phyloP scores from a whole-genome alignment of 2,113 vertebrate species.

The Ibidorhyncha struthersii region DNA sequence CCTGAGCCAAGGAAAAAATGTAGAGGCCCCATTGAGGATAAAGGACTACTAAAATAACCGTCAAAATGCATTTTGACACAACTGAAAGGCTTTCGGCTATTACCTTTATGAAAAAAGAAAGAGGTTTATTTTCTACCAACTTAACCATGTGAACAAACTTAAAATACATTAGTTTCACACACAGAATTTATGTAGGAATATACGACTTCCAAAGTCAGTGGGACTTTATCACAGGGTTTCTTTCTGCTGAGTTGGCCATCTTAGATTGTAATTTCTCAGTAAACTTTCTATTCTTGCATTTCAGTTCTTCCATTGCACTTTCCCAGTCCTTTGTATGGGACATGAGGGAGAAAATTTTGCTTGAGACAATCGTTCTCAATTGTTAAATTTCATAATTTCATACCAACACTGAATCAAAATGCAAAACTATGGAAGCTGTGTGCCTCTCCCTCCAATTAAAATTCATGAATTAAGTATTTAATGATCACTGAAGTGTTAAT shows the following conservation, averaged over 20 bases:
- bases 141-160: neutral
- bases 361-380: neutral
- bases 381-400: neutral
- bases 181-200: neutral
- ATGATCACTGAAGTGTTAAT: neutral
- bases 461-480: neutral
- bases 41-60: conserved; percentile 82
- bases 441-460: neutral
- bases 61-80: conserved; percentile 86
- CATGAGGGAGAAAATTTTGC: neutral
- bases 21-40: conserved; percentile 88
- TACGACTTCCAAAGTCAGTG: neutral
- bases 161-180: neutral
- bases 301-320: neutral
- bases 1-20: conserved; percentile 90
- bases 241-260: neutral
- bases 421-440: neutral
- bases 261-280: neutral
- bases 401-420: neutral
- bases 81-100: conserved; percentile 91
- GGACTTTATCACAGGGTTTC: neutral
- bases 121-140: neutral
- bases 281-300: neutral
- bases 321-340: neutral
- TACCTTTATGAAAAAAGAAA: conserved; percentile 72